Conservation (phyloP, 2,888 invertebrate genomes). For the Euplexia lucipara region DNA sequence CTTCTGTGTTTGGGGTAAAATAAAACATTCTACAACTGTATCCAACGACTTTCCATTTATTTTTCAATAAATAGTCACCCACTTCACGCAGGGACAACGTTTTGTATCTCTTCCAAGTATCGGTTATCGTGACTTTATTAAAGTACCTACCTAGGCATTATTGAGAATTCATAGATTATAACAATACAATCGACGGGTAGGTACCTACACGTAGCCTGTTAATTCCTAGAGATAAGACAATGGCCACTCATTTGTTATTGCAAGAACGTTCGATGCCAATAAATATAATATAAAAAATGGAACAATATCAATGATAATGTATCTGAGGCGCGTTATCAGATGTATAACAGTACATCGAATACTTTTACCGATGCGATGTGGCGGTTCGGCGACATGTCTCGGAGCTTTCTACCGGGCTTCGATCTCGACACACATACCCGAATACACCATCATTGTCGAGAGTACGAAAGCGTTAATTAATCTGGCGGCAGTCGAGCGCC, state of each 20-base stretch:
- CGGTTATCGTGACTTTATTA: conserved; percentile 44
- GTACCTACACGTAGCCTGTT: conserved; percentile 68
- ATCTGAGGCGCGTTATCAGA: conserved; percentile 81
- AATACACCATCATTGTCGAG: conserved; percentile 71
- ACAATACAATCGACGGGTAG: conserved; percentile 65
- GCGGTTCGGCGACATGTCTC: conserved; percentile 65
- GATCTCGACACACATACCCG: conserved; percentile 76
- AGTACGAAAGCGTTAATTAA: conserved; percentile 77
- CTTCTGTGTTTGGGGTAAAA: no score
- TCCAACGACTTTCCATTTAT: no score
- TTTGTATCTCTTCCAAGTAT: conserved; percentile 48
- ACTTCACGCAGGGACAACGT: conserved; percentile 12
- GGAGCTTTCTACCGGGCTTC: conserved; percentile 80
- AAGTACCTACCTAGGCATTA: conserved; percentile 35
- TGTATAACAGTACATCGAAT: conserved; percentile 78
- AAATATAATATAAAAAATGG: conserved; percentile 71
- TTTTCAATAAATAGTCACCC: conserved; percentile 6
- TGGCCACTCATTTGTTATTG: conserved; percentile 75
- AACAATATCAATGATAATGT: conserved; percentile 83
- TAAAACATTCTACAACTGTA: no score
- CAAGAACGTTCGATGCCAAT: conserved; percentile 75
- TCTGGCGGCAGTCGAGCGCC: conserved; percentile 63
- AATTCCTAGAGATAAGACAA: conserved; percentile 82
- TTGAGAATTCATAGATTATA: conserved; percentile 59
- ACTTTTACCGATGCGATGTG: conserved; percentile 73